phyloP scores from a whole-genome alignment of 2,113 vertebrate species.

The Nesogale talazaci region DNA sequence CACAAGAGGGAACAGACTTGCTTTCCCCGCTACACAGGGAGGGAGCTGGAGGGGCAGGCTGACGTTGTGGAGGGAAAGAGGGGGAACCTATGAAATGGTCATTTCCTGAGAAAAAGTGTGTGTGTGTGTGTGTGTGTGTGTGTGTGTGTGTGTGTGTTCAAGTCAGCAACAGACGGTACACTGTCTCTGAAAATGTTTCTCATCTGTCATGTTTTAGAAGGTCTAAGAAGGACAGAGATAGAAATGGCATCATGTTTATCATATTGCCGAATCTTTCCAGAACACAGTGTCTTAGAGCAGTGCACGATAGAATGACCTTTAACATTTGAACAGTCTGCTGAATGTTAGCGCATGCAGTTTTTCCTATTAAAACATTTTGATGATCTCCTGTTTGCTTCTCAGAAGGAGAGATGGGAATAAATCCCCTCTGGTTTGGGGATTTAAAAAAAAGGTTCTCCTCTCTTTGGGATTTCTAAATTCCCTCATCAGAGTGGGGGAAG shows the following conservation, averaged over 20 bases:
- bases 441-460: background rate
- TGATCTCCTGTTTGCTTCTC: too few species aligned
- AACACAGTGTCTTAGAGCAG: too few species aligned
- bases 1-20: slow-evolving; percentile 74
- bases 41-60: slow-evolving; percentile 26
- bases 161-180: background rate
- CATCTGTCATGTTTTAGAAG: too few species aligned
- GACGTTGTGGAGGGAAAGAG: background rate
- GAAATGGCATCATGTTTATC: too few species aligned
- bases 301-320: too few species aligned
- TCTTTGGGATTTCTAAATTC: slow-evolving; percentile 15
- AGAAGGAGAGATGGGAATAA: too few species aligned
- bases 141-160: background rate
- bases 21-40: background rate
- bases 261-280: too few species aligned
- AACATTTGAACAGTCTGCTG: too few species aligned
- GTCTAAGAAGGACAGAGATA: too few species aligned
- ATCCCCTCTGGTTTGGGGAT: too few species aligned
- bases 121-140: background rate
- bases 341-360: too few species aligned
- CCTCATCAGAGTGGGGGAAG: background rate
- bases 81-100: background rate
- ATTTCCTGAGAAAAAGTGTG: slow-evolving; percentile 32
- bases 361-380: too few species aligned
- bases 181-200: background rate